Percentiles rank a stretch among this genome's conserved stretches.
These are phyloP conservation scores for Melinopterus prodromus DNA, from an alignment of 2,888 invertebrate species.

Conservation along the genomic window DNA sequence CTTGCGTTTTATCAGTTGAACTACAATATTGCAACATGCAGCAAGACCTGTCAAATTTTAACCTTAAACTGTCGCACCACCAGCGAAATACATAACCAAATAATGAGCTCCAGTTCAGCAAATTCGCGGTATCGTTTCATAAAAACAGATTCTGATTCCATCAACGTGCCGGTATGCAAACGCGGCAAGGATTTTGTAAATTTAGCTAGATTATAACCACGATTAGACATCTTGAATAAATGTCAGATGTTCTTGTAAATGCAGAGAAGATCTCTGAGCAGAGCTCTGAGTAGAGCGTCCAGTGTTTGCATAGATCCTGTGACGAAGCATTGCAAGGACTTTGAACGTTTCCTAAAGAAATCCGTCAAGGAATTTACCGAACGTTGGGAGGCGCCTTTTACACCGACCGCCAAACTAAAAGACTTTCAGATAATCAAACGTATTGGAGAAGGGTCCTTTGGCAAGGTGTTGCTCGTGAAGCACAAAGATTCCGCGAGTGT, in stretches of 20 bases:
- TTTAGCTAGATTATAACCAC: not conserved
- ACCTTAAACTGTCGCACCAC: not conserved
- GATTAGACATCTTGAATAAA: not conserved
- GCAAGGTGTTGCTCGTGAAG: conserved; percentile 75
- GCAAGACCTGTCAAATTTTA: not conserved
- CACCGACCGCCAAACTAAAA: conserved; percentile 51
- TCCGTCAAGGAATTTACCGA: conserved; percentile 52
- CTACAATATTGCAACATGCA: not conserved
- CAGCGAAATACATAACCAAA: not conserved
- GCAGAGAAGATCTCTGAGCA: not conserved
- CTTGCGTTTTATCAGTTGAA: not conserved
- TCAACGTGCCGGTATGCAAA: not conserved
- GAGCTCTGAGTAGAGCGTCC: not conserved
- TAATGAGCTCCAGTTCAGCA: not conserved
- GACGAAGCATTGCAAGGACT: conserved; percentile 49
- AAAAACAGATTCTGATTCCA: not conserved
- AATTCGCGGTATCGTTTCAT: not conserved
- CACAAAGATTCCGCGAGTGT: conserved; percentile 64
- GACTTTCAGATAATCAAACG: conserved; percentile 81
- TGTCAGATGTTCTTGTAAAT: not conserved
- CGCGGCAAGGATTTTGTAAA: not conserved
- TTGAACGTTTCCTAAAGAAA: conserved; percentile 49
- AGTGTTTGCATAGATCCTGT: not conserved
- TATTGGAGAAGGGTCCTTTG: conserved; percentile 91
- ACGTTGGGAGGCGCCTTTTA: conserved; percentile 47